Base-by-base conservation (phyloP, 2,888 invertebrate species). In the Scelioninae gen. 2 region DNA sequence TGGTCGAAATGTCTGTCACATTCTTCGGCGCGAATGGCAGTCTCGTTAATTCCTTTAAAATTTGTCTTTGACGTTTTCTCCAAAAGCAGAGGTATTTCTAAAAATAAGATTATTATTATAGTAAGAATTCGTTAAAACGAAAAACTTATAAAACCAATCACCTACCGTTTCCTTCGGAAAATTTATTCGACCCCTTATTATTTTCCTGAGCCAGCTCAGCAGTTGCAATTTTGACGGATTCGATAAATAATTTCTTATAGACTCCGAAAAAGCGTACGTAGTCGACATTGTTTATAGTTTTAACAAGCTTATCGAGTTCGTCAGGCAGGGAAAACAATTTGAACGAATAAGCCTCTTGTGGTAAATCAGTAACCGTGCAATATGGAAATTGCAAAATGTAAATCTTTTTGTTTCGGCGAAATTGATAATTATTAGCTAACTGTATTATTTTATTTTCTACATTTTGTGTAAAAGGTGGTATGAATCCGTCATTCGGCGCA, bases 331-430 rank as follows among this genome's bases (percentile, higher is more conserved):
- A 77, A 55, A 86, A 81, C 6, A 78, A 76, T 58, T 78, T 81
- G 7, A 85, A 82, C 5, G 82, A 76, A n/a, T 79, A 76, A 3
- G 82, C 81, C 57, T 85, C 86, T 41, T 81, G 80, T 2, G 86
- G 85, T 11, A 86, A 63, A 41, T 85, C 82, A 2, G 81, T 78
- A 15, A 78, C 18, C 11, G 78, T 80, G 48, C 85, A 85, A 65
- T 86, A 86, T 0, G 86, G 85, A 57, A 86, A 79, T 28, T 84
- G 78, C 9, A 86, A 53, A 2, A 79, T 64, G 35, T 82, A 84
- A 68, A 82, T 85, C 13, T 79, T 77, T 65, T 83, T 85, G 18
- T 80, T 81, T 13, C 77, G 76, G 0, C 75, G 71, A 1, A 77
- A 73, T 53, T 81, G 81, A 67, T 83, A 82, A 50, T 85, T 84